These are phyloP conservation scores for Pteria penguin DNA, from an alignment of 2,888 invertebrate species.

Conservation along the genomic window DNA sequence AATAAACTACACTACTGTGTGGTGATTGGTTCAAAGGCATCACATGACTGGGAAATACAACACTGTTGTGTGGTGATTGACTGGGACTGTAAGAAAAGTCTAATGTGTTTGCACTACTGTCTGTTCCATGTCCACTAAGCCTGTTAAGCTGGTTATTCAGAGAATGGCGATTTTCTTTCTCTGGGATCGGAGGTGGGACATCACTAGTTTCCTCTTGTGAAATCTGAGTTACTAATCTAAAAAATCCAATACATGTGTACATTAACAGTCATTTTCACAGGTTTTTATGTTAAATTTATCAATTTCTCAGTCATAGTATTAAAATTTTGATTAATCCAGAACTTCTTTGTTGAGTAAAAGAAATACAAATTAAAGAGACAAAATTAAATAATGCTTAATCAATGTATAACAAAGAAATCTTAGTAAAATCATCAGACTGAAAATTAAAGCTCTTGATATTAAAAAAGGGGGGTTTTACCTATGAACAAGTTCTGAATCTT, in stretches of 20 bases:
- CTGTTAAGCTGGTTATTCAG: slow-evolving; percentile 60
- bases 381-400: too few relatives aligned
- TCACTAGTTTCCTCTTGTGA: slow-evolving; percentile 51
- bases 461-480: too few relatives aligned
- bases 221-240: slow-evolving; percentile 56
- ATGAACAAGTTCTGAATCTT: slow-evolving; percentile 68
- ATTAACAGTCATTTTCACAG: background rate
- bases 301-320: too few relatives aligned
- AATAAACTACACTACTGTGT: slow-evolving; percentile 53
- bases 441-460: too few relatives aligned
- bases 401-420: too few relatives aligned
- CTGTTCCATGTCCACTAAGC: slow-evolving; percentile 45
- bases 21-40: slow-evolving; percentile 51
- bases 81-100: slow-evolving; percentile 30
- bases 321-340: too few relatives aligned
- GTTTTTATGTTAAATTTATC: too few relatives aligned
- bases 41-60: slow-evolving; percentile 49
- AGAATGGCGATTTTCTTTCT: slow-evolving; percentile 65
- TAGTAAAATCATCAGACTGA: too few relatives aligned
- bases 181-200: slow-evolving; percentile 66
- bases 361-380: too few relatives aligned
- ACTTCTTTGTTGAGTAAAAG: too few relatives aligned
- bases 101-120: slow-evolving; percentile 51
- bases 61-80: slow-evolving; percentile 55
- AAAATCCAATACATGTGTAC: background rate